phyloP scores from a whole-genome alignment of 2,888 invertebrate genomes.

The Lacanobia oleracea region DNA sequence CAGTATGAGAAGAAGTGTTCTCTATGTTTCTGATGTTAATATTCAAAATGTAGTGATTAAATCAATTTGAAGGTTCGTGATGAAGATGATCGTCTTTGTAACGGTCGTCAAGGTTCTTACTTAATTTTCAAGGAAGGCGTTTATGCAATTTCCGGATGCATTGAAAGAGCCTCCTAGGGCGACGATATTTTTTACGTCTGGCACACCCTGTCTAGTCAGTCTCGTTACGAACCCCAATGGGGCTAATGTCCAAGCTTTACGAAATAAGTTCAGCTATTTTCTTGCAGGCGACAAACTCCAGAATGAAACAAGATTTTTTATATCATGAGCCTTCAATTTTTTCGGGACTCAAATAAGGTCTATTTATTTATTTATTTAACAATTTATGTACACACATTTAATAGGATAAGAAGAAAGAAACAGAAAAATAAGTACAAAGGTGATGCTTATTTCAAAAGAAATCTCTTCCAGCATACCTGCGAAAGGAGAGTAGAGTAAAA shows the following conservation, averaged over 20 bases:
- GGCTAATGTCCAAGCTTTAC: neutral
- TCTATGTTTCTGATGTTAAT: neutral
- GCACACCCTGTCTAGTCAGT: neutral
- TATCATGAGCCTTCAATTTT: neutral
- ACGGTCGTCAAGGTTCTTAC: neutral
- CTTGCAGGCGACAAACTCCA: no score
- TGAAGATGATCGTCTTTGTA: no score
- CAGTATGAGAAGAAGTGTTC: neutral
- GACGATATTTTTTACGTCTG: constrained; percentile 3
- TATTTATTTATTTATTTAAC: no score
- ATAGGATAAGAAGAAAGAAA: no score
- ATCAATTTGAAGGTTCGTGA: no score
- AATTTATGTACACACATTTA: no score
- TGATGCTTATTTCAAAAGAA: no score
- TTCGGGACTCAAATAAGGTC: no score
- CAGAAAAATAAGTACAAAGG: no score
- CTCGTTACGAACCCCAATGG: neutral
- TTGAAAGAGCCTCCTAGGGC: constrained; percentile 7
- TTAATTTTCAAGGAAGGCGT: neutral
- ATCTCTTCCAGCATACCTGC: no score
- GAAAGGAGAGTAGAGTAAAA: no score
- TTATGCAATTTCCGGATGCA: constrained; percentile 7
- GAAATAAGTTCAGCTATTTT: neutral
- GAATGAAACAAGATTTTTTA: neutral
- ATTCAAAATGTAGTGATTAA: neutral